Base-by-base conservation (phyloP, 2,113 vertebrate species). In the Dipodomys stephensi region DNA sequence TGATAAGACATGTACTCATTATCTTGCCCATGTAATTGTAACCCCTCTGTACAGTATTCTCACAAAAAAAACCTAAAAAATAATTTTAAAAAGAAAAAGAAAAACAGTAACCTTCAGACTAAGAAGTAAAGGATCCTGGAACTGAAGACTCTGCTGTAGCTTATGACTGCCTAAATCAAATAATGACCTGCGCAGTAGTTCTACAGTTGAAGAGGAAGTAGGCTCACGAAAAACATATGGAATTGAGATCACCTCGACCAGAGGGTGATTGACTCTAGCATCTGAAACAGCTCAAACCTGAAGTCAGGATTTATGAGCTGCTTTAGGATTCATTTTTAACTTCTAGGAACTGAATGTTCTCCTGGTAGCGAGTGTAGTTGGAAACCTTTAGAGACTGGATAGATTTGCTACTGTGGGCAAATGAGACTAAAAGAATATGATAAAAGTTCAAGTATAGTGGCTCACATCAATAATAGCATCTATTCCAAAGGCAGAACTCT, bases 341-440 rank as follows among this genome's bases (percentile, higher is more conserved):
- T 92, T 95, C 82, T 91, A 96, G 84, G 65, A 95, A 95, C 78
- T 95, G 35, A 91, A 95, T 94, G 93, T 96, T 90, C 95, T 96
- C n/a, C 27, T 88, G 83, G 81, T 90, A 90, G 94, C 92, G 94
- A 92, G 72, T 83, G 93, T 83, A 93, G 81, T 82, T 96, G 96
- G 87, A 96, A 87, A 30, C 64, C 92, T 93, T 62, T 3, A 77
- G 78, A 44, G 39, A 23, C 78, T 79, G 85, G 90, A 77, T 76
- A 94, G 62, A 93, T 93, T 91, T 96, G 67, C 67, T 80, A 65
- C 69, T 49, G 44, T 44, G 30, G 73, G 81, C 3, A 0, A 94
- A 57, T 19, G 82, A 22, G 30, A 2, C 2, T 76, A 76, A 87
- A 6, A n/a, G 18, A 20, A 7, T 18, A 44, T 78, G 7, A 64